Conservation (phyloP, 2,797 vertebrate species). For the Tamandua tetradactyla region DNA sequence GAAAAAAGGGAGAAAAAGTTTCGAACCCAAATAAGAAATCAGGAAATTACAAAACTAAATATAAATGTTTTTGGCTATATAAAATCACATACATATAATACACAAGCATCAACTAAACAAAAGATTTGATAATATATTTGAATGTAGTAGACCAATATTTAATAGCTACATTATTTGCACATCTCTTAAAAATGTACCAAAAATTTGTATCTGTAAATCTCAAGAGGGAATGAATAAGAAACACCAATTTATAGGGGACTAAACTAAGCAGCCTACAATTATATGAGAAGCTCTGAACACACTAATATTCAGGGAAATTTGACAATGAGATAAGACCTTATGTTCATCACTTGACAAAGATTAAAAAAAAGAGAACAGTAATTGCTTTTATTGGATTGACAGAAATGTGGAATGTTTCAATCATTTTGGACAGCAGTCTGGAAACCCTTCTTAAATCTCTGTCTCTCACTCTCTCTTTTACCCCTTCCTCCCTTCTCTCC, state of each 20-base stretch:
- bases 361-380: not conserved
- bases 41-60: constrained; percentile 12
- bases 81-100: not conserved
- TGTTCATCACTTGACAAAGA: not conserved
- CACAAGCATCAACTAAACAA: not conserved
- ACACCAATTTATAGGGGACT: not conserved
- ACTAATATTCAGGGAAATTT: not conserved
- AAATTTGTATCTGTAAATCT: not conserved
- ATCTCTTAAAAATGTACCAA: not conserved
- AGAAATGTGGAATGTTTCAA: not conserved
- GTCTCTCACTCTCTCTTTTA: not conserved
- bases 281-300: not conserved
- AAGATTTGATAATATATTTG: not conserved
- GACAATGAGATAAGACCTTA: not conserved
- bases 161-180: not conserved
- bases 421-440: not conserved
- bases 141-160: not conserved
- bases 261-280: not conserved
- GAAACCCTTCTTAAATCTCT: not conserved
- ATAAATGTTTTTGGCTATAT: not conserved
- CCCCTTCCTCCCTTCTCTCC: too few species aligned
- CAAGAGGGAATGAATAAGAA: not conserved
- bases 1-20: not conserved
- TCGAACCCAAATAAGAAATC: not conserved
- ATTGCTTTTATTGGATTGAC: not conserved